These are phyloP conservation scores for Dreissena polymorpha DNA, from an alignment of 1,140 invertebrate genomes.

Conservation along the genomic window DNA sequence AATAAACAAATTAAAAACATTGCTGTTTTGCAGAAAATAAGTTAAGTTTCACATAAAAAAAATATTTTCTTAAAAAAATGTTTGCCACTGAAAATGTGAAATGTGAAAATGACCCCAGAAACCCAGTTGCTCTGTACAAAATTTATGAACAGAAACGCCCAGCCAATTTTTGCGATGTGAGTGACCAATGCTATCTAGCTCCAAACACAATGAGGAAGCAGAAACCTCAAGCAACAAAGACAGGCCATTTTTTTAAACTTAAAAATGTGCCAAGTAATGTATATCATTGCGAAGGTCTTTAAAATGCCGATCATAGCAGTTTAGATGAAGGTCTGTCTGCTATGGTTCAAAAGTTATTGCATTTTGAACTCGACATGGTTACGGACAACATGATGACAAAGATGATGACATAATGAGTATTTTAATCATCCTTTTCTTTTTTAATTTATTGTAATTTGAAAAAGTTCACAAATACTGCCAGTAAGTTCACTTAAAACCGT, in stretches of 20 bases:
- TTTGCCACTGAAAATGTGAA: too few relatives aligned
- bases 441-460: not conserved
- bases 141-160: too few relatives aligned
- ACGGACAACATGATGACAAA: conserved; percentile 4
- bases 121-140: too few relatives aligned
- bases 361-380: not conserved
- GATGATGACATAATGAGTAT: not conserved
- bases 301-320: not conserved
- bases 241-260: conserved; percentile 1
- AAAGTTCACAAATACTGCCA: not conserved
- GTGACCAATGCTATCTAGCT: too few relatives aligned
- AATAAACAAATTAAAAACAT: too few relatives aligned
- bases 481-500: not conserved
- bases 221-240: conserved; percentile 1
- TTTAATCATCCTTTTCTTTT: not conserved
- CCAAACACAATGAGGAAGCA: too few relatives aligned
- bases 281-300: conserved; percentile 17
- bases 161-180: too few relatives aligned
- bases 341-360: not conserved
- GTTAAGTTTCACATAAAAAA: too few relatives aligned
- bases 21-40: too few relatives aligned
- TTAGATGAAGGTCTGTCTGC: conserved; percentile 17
- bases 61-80: too few relatives aligned
- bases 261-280: not conserved
- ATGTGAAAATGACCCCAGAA: too few relatives aligned